Evolutionary conservation across 2,888 invertebrate species (phyloP), one percentile per base, ranked within the genome.

Genomic region (Drosophila multiciliata): DNA sequence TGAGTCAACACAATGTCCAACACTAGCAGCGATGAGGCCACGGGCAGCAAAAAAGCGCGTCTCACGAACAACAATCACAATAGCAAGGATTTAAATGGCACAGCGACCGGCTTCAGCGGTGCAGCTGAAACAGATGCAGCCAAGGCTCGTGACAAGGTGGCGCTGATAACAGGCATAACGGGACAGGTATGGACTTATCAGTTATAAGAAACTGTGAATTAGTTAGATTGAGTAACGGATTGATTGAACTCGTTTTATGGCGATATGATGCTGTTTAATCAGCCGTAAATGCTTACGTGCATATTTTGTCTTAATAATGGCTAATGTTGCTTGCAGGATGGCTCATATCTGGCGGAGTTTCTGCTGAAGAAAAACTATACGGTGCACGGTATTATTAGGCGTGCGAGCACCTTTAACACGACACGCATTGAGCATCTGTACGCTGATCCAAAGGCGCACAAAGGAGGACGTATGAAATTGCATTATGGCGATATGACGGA

Each of bases 401-500:
- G 99, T 35, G 96, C 99, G 0, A 98, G 98, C 87, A 97, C 98
- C 0, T 99, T 99, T 92, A 99, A 99, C 93, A 99, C 99, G 0
- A 96, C 96, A 6, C 95, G 99, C 72, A 99, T 99, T 76, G 97
- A 98, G 91, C 99, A 99, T 93, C 94, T 99, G 60, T 99, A 99
- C 92, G 97, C 96, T 0, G 96, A 99, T 93, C 97, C 97, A 0
- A 95, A 96, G 45, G 96, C 97, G 32, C 99, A 99, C 93, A 96
- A 95, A n/a, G 96, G 96, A 33, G 98, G 97, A 0, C 95, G 95
- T 83, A 98, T 99, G 96, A 97, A 97, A 87, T 94, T 99, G 9
- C 99, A 99, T 93, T 99, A 99, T 93, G 99, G 99, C 17, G 99
- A 99, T 91, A 96, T 99, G 95, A 99, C 99, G 0, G 99, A 99